Percentiles rank a stretch among this genome's conserved stretches.
These are phyloP conservation scores for Hippocampus guttulatus DNA, from an alignment of 2,113 vertebrate species.

Conservation along the genomic window DNA sequence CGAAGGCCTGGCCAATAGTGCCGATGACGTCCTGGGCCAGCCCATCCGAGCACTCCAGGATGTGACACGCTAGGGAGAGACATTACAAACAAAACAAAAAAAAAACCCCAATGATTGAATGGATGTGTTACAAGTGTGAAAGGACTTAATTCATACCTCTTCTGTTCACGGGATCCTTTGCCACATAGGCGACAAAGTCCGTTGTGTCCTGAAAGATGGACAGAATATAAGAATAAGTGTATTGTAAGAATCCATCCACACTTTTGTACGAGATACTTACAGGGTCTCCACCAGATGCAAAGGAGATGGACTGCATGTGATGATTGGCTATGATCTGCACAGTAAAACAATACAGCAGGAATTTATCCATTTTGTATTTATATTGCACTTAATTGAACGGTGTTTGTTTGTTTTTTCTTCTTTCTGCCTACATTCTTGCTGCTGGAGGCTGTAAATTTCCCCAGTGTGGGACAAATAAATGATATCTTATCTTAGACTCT, in stretches of 20 bases:
- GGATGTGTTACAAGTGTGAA: not conserved
- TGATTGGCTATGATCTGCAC: constrained; percentile 96
- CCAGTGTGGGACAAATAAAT: too few species aligned
- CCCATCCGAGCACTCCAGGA: constrained; percentile 91
- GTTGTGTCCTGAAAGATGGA: constrained; percentile 83
- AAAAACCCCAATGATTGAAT: not conserved
- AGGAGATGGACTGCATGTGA: constrained; percentile 99
- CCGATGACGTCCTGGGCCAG: constrained; percentile 94
- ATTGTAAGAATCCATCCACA: not conserved
- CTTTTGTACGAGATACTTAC: constrained; percentile 70
- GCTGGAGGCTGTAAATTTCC: too few species aligned
- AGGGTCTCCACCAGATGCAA: constrained; percentile 94
- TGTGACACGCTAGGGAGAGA: constrained; percentile 83
- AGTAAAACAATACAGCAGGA: constrained; percentile 20
- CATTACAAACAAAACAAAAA: constrained; percentile 1
- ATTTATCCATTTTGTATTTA: too few species aligned
- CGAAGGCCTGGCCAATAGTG: constrained; percentile 95
- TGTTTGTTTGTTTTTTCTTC: too few species aligned
- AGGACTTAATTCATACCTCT: constrained; percentile 79
- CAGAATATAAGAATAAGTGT: not conserved
- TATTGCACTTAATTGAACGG: too few species aligned
- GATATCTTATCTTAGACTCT: too few species aligned
- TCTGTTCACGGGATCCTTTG: constrained; percentile 96
- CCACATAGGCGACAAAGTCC: constrained; percentile 94
- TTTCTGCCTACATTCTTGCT: too few species aligned